Evolutionary conservation across 2,797 vertebrate species (phyloP).

Genomic region (Tinamus major): DNA sequence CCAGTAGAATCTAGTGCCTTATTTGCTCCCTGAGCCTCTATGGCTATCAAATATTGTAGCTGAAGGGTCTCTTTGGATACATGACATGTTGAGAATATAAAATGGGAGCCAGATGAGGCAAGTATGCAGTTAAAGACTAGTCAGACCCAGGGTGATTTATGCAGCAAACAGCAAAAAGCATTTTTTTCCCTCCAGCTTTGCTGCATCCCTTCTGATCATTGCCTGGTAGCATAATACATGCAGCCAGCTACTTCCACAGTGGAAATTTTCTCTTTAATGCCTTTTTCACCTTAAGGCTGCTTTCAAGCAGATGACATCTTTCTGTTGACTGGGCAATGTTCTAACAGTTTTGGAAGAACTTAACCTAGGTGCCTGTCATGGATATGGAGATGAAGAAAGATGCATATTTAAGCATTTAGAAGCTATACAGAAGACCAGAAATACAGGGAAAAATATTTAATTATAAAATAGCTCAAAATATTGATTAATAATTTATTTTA

Average conservation of each 20-base stretch:
- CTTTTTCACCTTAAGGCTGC: not conserved
- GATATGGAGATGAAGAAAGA: not conserved
- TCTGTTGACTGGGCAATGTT: not conserved
- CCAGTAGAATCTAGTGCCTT: not conserved
- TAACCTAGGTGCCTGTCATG: not conserved
- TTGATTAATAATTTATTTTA: not conserved
- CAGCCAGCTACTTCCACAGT: not conserved
- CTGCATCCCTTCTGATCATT: not conserved
- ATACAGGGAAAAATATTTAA: not conserved
- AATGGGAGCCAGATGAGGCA: not conserved
- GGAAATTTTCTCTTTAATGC: not conserved
- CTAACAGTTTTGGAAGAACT: not conserved
- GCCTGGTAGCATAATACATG: not conserved
- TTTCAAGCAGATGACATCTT: not conserved
- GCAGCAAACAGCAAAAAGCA: not conserved
- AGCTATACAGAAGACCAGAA: not conserved
- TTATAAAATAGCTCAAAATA: not conserved
- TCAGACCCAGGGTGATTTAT: not conserved
- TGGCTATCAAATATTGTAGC: not conserved
- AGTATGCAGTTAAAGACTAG: not conserved
- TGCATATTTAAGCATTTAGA: not conserved
- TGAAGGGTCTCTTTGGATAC: not conserved
- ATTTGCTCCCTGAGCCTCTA: not conserved
- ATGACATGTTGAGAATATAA: not conserved
- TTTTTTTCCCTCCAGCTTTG: not conserved